A percentile compares a stretch with the other conserved stretches of the same genome.
Evolutionary conservation across 1,140 invertebrate genomes (phyloP).

Genomic region (Drosophila serrata): DNA sequence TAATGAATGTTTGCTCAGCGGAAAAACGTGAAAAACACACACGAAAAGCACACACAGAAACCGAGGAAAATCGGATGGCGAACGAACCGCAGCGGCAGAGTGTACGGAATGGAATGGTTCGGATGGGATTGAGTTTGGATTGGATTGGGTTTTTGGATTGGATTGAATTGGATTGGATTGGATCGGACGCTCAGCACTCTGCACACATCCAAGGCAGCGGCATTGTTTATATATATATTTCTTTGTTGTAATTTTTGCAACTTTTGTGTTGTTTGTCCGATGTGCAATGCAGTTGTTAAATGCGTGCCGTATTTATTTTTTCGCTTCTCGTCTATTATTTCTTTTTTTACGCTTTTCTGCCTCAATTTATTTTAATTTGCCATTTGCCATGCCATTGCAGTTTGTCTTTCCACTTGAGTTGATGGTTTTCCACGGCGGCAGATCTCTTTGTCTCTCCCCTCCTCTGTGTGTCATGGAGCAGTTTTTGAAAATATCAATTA

Average conservation of each 20-base stretch:
- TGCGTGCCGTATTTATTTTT: conserved; percentile 56
- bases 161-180: conserved; percentile 10
- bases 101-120: conserved; percentile 16
- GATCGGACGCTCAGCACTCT: conserved; percentile 4
- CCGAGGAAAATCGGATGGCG: conserved; percentile 11
- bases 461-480: conserved; percentile 4
- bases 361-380: conserved; percentile 74
- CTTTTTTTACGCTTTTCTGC: conserved; percentile 56
- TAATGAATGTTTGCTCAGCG: conserved; percentile 66
- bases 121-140: not conserved
- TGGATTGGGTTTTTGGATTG: not conserved
- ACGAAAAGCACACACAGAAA: conserved; percentile 5
- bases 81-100: conserved; percentile 34
- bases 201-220: conserved; percentile 1
- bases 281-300: conserved; percentile 52
- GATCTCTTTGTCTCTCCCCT: conserved; percentile 10
- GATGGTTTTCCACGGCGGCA: conserved; percentile 22
- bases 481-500: conserved; percentile 27
- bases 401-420: conserved; percentile 46
- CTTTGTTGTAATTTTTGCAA: conserved; percentile 13
- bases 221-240: conserved; percentile 27
- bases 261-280: conserved; percentile 5
- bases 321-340: conserved; percentile 42
- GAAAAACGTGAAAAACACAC: conserved; percentile 32
- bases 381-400: conserved; percentile 41